Evolutionary conservation across 2,797 vertebrate genomes (phyloP).

Genomic region (Myotis vivesi): DNA sequence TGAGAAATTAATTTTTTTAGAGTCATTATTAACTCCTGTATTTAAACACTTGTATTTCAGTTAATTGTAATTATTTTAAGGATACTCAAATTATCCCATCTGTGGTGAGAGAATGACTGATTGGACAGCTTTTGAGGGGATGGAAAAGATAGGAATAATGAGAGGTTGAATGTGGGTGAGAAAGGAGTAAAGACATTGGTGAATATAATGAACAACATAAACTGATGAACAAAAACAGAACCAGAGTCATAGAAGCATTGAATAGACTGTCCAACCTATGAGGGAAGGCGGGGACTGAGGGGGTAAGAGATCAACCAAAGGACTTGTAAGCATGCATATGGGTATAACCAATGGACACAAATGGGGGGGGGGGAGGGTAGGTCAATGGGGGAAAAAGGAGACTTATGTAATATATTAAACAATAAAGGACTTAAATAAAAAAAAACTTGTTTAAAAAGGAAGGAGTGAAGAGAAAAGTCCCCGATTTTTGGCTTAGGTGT

Average conservation of each 20-base stretch:
- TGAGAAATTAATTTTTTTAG: constrained; percentile 7
- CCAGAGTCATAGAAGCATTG: no score
- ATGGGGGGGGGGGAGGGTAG: no score
- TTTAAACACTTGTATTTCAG: constrained; percentile 25
- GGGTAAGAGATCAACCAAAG: no score
- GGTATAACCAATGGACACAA: no score
- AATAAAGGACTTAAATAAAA: no score
- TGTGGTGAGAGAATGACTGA: background rate
- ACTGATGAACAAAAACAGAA: no score
- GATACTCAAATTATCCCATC: background rate
- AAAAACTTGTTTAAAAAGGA: background rate
- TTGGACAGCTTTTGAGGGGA: background rate
- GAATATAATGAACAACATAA: no score
- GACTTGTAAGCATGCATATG: no score
- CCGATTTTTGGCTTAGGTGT: background rate
- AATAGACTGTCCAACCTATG: no score
- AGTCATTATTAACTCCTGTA: background rate
- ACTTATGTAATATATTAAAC: no score
- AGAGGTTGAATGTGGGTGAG: background rate
- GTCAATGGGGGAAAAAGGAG: no score
- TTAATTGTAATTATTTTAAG: background rate
- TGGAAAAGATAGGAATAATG: constrained; percentile 13
- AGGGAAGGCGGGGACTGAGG: no score
- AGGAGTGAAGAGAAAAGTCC: background rate
- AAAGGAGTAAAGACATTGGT: background rate